Conservation (phyloP, 2,888 invertebrate species). For the Plutella xylostella region DNA sequence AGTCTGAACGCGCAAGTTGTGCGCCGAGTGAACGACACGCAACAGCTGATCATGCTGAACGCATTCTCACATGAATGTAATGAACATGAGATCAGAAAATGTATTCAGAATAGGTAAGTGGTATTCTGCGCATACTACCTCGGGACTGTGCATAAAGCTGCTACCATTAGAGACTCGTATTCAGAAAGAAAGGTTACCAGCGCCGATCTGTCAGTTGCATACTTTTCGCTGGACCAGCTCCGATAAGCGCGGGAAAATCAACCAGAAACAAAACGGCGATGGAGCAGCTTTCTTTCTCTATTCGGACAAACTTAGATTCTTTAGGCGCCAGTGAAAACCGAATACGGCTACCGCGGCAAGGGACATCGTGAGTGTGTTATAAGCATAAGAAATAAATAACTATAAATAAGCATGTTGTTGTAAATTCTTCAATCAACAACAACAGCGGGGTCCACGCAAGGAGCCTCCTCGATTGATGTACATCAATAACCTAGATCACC, state of each 20-base stretch:
- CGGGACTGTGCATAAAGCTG: no score
- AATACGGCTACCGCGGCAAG: no score
- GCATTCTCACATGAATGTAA: slow-evolving; percentile 44
- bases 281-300: neutral
- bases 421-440: no score
- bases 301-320: neutral
- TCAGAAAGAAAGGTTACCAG: neutral
- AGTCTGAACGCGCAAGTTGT: slow-evolving; percentile 39
- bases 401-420: no score
- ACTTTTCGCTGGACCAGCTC: neutral
- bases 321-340: neutral
- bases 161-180: neutral
- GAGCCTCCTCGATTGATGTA: neutral
- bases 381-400: no score
- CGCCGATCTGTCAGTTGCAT: neutral
- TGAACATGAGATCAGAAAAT: slow-evolving; percentile 41
- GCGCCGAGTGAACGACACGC: slow-evolving; percentile 41
- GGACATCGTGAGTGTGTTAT: no score
- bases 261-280: neutral
- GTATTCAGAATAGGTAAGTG: slow-evolving; percentile 39
- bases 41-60: slow-evolving; percentile 48
- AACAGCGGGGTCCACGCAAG: no score
- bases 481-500: neutral
- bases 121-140: no score
- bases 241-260: neutral